A percentile compares a stretch with the other conserved stretches of the same genome.
Conservation (phyloP, 1,140 invertebrate genomes). For the Anadara kagoshimensis region DNA sequence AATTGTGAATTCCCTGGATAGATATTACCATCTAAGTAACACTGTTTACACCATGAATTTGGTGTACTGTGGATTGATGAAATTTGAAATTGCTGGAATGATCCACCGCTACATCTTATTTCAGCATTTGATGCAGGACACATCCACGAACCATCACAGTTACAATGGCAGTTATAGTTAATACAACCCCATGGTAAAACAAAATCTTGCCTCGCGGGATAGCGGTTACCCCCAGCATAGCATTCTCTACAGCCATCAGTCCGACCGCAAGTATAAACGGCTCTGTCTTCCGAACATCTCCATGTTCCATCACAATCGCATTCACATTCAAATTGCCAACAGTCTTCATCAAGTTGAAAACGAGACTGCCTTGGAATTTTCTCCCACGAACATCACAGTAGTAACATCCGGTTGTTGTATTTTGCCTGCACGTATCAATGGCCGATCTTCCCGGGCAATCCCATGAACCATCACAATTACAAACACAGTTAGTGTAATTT, state of each 20-base stretch:
- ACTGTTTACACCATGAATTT: constrained; percentile 18
- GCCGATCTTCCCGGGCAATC: constrained; percentile 51
- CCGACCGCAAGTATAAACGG: constrained; percentile 27
- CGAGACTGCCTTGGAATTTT: constrained; percentile 19
- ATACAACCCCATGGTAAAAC: constrained; percentile 41
- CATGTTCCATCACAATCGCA: constrained; percentile 56
- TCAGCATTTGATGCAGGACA: constrained; percentile 22
- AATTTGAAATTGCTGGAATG: constrained; percentile 37
- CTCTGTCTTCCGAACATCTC: constrained; percentile 22
- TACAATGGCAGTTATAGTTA: constrained; percentile 45
- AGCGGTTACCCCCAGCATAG: constrained; percentile 28
- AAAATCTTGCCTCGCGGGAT: constrained; percentile 30
- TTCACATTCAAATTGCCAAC: constrained; percentile 48
- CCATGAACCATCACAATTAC: constrained; percentile 59
- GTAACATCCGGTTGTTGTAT: constrained; percentile 26
- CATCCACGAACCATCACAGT: constrained; percentile 37
- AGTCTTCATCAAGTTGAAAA: constrained; percentile 45
- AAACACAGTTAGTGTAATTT: constrained; percentile 49
- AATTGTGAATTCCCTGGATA: constrained; percentile 42
- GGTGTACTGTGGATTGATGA: constrained; percentile 23
- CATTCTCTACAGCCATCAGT: constrained; percentile 30
- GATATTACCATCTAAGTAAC: constrained; percentile 25
- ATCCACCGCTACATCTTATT: constrained; percentile 11
- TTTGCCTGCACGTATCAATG: constrained; percentile 46
- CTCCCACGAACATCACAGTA: constrained; percentile 40